Evolutionary conservation across 1,140 invertebrate genomes (phyloP), one percentile per base, ranked within the genome.

Genomic region (Anastrepha obliqua): DNA sequence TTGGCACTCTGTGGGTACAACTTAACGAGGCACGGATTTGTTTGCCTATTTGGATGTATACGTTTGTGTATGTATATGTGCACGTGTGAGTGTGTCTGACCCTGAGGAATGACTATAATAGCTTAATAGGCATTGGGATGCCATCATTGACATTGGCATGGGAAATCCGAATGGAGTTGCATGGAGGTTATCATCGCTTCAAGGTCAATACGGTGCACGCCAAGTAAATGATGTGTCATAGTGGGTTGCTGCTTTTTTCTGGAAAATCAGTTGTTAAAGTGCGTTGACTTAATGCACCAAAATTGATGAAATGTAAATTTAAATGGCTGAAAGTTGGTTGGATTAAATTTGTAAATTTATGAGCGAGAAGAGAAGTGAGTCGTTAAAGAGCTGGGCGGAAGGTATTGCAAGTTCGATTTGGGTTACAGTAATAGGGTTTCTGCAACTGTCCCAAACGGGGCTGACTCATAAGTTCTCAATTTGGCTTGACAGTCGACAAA

Each of bases 1-100:
- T 58, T n/a, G n/a, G 5, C n/a, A 55, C 17, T 55, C 17, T 6
- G 3, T 17, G 15, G 74, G 47, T 17, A 6, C 44, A 58, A 55
- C n/a, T 51, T 81, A 81, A 81, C 44, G 74, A 81, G n/a, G 8
- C 74, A 81, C 74, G 55, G 74, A 81, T 81, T 81, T 81, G 17
- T 55, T 81, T 55, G 20, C 8, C 6, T 9, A 39, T 44, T 42
- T 7, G 4, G 8, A 70, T 70, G 11, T 13, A 47, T 65, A 6
- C 17, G 44, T 44, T 7, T n/a, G 0, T 47, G 6, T 74, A 74
- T 39, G 3, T 74, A 47, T 5, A 47, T 42, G 17, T 13, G 17
- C 0, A 15, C 11, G 67, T 15, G 67, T 44, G 11, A n/a, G 67
- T 67, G 65, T 15, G 65, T 8, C 65, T 47, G 67, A 47, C 67